Percentiles rank a stretch among this genome's conserved stretches.
Evolutionary conservation across 2,888 invertebrate genomes (phyloP).

Genomic region (Brachyptera putata): DNA sequence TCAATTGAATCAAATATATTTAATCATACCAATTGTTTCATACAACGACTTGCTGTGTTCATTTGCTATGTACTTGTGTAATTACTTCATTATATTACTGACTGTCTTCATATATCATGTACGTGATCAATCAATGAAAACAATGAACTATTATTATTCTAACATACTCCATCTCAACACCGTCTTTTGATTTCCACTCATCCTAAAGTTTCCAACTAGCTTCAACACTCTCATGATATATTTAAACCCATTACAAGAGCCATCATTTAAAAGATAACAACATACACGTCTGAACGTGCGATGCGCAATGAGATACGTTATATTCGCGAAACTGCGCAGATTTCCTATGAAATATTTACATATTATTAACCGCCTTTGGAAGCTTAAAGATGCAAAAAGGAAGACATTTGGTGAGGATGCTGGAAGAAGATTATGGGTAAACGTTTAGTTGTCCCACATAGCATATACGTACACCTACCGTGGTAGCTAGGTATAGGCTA

Average conservation of each 20-base stretch:
- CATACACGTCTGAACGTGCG: not conserved
- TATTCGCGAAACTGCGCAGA: not conserved
- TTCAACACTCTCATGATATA: not conserved
- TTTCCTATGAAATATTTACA: slow-evolving; percentile 19
- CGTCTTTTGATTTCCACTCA: slow-evolving; percentile 5
- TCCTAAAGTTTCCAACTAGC: not conserved
- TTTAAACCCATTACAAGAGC: slow-evolving; percentile 10
- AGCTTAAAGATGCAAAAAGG: not conserved
- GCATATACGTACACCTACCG: not conserved
- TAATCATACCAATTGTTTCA: too few species aligned
- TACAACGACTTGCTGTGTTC: too few species aligned
- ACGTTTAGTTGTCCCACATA: slow-evolving; percentile 11
- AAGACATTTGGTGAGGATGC: not conserved
- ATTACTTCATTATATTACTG: too few species aligned
- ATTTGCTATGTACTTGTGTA: too few species aligned
- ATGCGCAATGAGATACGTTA: not conserved
- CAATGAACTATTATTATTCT: too few species aligned
- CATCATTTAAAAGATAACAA: slow-evolving; percentile 1
- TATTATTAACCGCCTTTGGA: slow-evolving; percentile 11
- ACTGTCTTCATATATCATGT: too few species aligned
- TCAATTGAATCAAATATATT: too few species aligned
- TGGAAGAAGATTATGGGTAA: slow-evolving; percentile 15
- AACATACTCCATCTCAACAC: too few species aligned
- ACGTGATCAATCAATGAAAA: too few species aligned
- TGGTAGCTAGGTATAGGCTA: not conserved